Evolutionary conservation across 2,888 invertebrate species (phyloP), one percentile per base, ranked within the genome.

Genomic region (Spodoptera picta): DNA sequence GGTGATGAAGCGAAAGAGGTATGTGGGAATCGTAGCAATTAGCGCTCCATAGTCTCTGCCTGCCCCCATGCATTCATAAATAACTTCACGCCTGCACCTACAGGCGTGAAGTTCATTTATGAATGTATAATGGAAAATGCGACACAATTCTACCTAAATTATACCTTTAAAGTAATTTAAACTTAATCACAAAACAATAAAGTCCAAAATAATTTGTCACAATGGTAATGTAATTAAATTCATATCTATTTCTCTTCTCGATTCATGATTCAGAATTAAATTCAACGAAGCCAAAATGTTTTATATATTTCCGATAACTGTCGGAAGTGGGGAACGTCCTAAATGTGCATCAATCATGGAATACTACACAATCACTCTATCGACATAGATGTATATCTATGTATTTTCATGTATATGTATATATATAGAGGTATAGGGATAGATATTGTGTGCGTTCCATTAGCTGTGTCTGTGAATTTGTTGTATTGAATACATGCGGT

Each of bases 321-420:
- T 24, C 52, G 67, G 63, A 71, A 57, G 49, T 45, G 65, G 51
- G 42, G 42, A 4, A 45, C 65, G 55, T 12, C 54, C 47, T 49
- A 61, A 73, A 60, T 75, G 62, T 61, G 73, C 72, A 73, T 75
- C 73, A 71, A 73, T 73, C 76, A 71, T 36, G 55, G 48, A n/a
- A n/a, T n/a, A n/a, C n/a, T n/a, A n/a, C n/a, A n/a, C n/a, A n/a
- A n/a, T n/a, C n/a, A n/a, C n/a, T n/a, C n/a, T n/a, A n/a, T n/a
- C n/a, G n/a, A n/a, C n/a, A n/a, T n/a, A n/a, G n/a, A n/a, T n/a
- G n/a, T n/a, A n/a, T n/a, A n/a, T n/a, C 49, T 45, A 57, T 42
- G 4, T 53, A 42, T n/a, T 14, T 53, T 19, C 45, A 10, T 10
- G 14, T 14, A 14, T 14, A 14, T 19, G 1, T 19, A 19, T 19